Conservation (phyloP, 2,888 invertebrate species). For the Dioctria linearis region DNA sequence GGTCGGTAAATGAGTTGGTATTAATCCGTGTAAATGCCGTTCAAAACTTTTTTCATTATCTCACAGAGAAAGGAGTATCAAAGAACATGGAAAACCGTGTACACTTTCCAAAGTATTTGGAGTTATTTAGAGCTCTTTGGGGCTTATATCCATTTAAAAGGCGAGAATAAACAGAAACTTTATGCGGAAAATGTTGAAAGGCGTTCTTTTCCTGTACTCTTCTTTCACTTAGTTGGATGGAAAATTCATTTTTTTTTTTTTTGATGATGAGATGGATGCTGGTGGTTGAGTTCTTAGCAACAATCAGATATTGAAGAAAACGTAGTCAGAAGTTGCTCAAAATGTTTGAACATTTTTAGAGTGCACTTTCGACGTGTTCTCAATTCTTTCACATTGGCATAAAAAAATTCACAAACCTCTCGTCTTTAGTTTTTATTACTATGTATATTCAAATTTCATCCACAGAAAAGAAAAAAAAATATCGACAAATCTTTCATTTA, state of each 20-base stretch:
- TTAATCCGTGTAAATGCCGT: conserved; percentile 41
- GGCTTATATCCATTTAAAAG: conserved; percentile 15
- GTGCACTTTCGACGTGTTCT: too few relatives aligned
- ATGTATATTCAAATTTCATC: not conserved
- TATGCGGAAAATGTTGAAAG: conserved; percentile 20
- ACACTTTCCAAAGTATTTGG: conserved; percentile 19
- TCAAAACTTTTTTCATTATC: conserved; percentile 43
- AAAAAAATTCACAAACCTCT: conserved; percentile 12
- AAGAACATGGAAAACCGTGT: conserved; percentile 26
- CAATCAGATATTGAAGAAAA: not conserved
- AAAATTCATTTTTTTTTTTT: conserved; percentile 15
- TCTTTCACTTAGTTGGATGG: not conserved
- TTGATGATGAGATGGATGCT: conserved; percentile 8
- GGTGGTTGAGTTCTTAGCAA: not conserved
- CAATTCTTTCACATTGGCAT: too few relatives aligned
- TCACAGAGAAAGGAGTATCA: conserved; percentile 17
- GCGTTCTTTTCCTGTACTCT: not conserved
- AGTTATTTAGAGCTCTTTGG: not conserved
- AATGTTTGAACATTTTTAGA: conserved; percentile 8
- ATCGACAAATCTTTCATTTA: conserved; percentile 28
- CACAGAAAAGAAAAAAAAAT: not conserved
- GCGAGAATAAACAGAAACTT: conserved; percentile 34
- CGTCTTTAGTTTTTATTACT: conserved; percentile 5
- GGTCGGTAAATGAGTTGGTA: conserved; percentile 34
- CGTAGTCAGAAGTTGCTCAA: conserved; percentile 5